Base-by-base conservation (phyloP, 2,888 invertebrate genomes). In the Archips crataeganus region DNA sequence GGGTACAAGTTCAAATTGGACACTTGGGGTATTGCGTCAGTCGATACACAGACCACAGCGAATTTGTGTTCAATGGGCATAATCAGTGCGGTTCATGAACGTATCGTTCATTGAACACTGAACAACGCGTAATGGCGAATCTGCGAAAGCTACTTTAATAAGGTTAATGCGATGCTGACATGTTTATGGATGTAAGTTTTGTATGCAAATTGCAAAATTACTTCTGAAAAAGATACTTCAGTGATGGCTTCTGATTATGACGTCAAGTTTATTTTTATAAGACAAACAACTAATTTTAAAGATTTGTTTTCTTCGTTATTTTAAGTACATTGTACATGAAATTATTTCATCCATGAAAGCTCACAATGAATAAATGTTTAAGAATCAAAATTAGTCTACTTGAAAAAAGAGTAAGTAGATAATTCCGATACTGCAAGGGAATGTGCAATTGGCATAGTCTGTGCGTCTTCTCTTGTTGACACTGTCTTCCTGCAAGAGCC, bases 1-100 rank as follows among this genome's bases (percentile, higher is more conserved):
- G 82, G 88, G 85, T 86, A 85, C 87, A 89, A 91, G 88, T 89
- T 91, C 92, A 92, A 92, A 93, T 93, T 93, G 92, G 89, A 89
- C 92, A 90, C 90, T 88, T 86, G 91, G 59, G 81, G 78, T 81
- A 85, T 92, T 93, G 91, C 93, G 93, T 93, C 93, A 94, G 90
- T 86, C 84, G 87, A 88, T 85, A 87, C 87, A 15, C 86, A 87
- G 87, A 85, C 83, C 80, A 81, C 85, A 85, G 86, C 90, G 91
- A 92, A 92, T 39, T 8, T 34, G 83, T 82, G 83, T 82, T 92
- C 89, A 91, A 91, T 92, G 90, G 90, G 85, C 60, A 34, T 60
- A n/a, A 60, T 60, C 39, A 60, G 57, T 32, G 57, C 57, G 57
- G 57, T 60, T 60, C 39, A 36, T 60, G 60, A 60, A 60, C 51